A percentile compares a stretch with the other conserved stretches of the same genome.
Evolutionary conservation across 2,113 vertebrate species (phyloP).

Genomic region (Brienomyrus brachyistius): DNA sequence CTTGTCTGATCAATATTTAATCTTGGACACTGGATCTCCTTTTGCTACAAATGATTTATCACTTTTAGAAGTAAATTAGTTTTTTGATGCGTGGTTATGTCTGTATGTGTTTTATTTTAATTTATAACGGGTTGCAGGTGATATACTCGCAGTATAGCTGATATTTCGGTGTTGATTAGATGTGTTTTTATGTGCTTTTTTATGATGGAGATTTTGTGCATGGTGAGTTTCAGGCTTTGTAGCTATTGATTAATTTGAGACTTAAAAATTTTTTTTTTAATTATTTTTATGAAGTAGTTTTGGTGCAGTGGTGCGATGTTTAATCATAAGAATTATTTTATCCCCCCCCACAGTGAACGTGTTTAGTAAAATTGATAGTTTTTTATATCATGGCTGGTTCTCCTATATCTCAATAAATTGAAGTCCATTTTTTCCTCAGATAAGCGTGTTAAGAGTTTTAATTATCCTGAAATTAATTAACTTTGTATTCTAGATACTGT

Average conservation of each 20-base stretch:
- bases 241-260: neutral
- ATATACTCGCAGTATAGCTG: neutral
- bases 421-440: neutral
- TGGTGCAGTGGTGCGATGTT: neutral
- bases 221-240: neutral
- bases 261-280: neutral
- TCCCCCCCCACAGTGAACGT: neutral
- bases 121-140: neutral
- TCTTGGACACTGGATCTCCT: neutral
- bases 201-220: neutral
- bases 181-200: neutral
- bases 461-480: conserved; percentile 5
- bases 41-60: conserved; percentile 5
- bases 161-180: neutral
- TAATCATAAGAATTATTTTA: neutral
- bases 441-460: neutral
- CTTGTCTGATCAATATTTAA: conserved; percentile 12
- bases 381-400: neutral
- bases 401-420: neutral
- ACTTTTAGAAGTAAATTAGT: neutral
- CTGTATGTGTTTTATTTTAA: neutral
- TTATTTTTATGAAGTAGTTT: neutral
- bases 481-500: neutral
- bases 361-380: neutral
- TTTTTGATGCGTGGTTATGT: neutral